These are phyloP conservation scores for Tinea semifulvella DNA, from an alignment of 2,888 invertebrate genomes.

Conservation along the genomic window DNA sequence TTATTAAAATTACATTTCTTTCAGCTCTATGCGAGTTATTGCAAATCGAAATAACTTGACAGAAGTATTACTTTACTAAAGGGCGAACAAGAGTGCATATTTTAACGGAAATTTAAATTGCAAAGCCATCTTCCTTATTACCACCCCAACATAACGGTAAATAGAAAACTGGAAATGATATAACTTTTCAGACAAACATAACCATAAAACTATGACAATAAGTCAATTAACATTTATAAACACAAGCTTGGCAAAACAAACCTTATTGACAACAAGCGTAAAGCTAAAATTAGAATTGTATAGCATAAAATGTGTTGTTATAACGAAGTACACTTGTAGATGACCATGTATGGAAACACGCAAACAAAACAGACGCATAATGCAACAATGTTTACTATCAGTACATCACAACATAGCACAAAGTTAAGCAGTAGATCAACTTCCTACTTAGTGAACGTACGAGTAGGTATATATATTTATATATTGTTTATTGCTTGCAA, in stretches of 20 bases:
- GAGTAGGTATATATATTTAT: too few species aligned
- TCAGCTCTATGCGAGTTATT: too few species aligned
- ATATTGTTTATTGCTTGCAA: too few species aligned
- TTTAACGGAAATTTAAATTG: neutral
- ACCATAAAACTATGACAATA: conserved; percentile 12
- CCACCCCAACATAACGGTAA: neutral
- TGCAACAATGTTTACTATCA: conserved; percentile 1
- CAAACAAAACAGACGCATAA: neutral
- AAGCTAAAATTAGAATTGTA: too few species aligned
- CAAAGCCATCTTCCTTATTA: neutral
- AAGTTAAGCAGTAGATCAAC: neutral
- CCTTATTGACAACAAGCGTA: too few species aligned
- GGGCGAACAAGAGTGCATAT: conserved; percentile 1
- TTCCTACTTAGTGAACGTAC: too few species aligned
- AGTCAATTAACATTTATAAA: conserved; percentile 10
- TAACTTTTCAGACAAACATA: conserved; percentile 4
- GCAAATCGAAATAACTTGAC: too few species aligned
- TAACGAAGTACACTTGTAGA: too few species aligned
- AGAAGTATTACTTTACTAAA: too few species aligned
- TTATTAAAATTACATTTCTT: too few species aligned
- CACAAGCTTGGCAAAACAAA: neutral
- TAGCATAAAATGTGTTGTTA: too few species aligned
- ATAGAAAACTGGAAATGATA: neutral
- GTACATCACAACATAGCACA: neutral
- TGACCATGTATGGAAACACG: neutral